Conservation (phyloP, 2,888 invertebrate genomes). For the Apamea sordens region DNA sequence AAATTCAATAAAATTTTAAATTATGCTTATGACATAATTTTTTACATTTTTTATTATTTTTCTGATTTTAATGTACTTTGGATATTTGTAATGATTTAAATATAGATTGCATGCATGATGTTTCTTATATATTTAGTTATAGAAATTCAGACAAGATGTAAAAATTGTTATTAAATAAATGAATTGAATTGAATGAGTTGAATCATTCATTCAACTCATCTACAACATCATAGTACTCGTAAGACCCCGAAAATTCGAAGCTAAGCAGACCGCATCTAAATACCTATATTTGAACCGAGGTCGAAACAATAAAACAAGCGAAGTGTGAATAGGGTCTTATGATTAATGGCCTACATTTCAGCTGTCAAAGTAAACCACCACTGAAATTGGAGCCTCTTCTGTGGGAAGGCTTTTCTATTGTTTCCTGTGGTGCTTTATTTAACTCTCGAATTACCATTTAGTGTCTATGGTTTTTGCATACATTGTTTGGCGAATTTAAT, state of each 20-base stretch:
- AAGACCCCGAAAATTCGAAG: background rate
- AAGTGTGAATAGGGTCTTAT: constrained; percentile 13
- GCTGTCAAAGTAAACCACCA: constrained; percentile 14
- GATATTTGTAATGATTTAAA: too few species aligned
- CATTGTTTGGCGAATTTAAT: too few species aligned
- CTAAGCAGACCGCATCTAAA: too few species aligned
- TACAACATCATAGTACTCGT: background rate
- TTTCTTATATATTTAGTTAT: too few species aligned
- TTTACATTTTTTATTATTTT: too few species aligned
- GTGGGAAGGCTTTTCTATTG: background rate
- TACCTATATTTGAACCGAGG: background rate
- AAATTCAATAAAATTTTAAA: too few species aligned
- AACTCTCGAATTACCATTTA: background rate
- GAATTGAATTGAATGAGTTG: too few species aligned
- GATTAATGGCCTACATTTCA: constrained; percentile 30
- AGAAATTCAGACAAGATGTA: too few species aligned
- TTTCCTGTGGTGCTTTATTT: background rate
- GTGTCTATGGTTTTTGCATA: background rate
- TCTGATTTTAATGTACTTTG: too few species aligned
- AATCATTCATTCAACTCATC: background rate
- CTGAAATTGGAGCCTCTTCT: background rate
- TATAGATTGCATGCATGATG: too few species aligned
- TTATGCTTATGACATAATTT: too few species aligned
- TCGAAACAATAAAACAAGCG: constrained; percentile 9
- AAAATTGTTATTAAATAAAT: too few species aligned